phyloP scores from a whole-genome alignment of 2,797 vertebrate species.

The Malacoctenus gilli region DNA sequence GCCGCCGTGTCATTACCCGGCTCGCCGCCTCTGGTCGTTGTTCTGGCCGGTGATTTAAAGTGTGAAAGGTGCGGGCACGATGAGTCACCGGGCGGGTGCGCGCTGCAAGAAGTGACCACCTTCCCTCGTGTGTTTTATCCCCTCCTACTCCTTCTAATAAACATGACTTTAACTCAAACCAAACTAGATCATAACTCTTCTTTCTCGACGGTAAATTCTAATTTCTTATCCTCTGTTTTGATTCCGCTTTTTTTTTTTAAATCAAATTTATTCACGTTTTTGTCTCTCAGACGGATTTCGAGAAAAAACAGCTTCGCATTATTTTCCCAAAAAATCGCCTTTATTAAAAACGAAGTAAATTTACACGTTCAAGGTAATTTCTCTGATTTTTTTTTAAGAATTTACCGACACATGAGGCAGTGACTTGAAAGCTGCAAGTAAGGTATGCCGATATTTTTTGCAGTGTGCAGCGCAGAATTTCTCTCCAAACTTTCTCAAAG shows the following conservation, averaged over 20 bases:
- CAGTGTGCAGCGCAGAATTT: slow-evolving; percentile 29
- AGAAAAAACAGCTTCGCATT: neutral
- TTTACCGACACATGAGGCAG: neutral
- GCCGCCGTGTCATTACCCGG: neutral
- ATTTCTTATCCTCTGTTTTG: no score
- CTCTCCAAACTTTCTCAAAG: neutral
- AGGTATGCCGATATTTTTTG: slow-evolving; percentile 40
- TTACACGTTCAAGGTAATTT: no score
- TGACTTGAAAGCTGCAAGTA: neutral
- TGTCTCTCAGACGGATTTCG: neutral
- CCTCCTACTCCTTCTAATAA: neutral
- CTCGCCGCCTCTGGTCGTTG: neutral
- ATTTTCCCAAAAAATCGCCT: neutral
- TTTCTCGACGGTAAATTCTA: no score
- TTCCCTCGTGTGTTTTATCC: neutral
- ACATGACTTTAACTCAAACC: no score
- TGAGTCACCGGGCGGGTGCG: slow-evolving; percentile 38
- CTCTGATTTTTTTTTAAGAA: neutral
- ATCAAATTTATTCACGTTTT: neutral
- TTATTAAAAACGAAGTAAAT: neutral
- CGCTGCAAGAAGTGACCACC: slow-evolving; percentile 28
- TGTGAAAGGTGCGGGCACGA: slow-evolving; percentile 29
- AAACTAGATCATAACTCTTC: no score
- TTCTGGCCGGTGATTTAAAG: slow-evolving; percentile 28
- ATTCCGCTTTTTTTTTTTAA: no score